Percentiles rank a stretch among this genome's conserved stretches.
Evolutionary conservation across 2,888 invertebrate genomes (phyloP).

Genomic region (Galerucella pusilla): DNA sequence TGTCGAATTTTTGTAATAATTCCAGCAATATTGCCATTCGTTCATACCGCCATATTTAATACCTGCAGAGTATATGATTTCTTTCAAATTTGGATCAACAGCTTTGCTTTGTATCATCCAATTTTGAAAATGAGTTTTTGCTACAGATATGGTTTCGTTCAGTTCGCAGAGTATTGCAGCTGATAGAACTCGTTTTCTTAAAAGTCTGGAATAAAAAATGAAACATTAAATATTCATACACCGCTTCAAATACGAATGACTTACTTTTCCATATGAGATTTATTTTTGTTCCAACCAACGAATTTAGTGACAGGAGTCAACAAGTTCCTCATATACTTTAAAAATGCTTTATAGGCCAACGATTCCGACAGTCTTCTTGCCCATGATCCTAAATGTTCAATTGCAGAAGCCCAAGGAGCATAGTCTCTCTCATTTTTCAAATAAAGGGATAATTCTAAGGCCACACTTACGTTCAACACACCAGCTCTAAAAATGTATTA

Average conservation of each 20-base stretch:
- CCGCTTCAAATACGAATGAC: constrained; percentile 32
- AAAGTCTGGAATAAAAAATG: constrained; percentile 68
- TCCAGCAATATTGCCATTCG: constrained; percentile 85
- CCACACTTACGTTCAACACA: constrained; percentile 72
- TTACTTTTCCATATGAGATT: constrained; percentile 74
- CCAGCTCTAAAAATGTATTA: constrained; percentile 68
- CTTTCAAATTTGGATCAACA: constrained; percentile 80
- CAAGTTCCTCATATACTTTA: constrained; percentile 71
- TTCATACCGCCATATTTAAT: constrained; percentile 76
- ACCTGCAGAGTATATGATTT: constrained; percentile 74
- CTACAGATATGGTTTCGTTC: constrained; percentile 75
- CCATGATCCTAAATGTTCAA: constrained; percentile 80
- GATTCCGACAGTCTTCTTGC: constrained; percentile 77
- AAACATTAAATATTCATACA: neutral
- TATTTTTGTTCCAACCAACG: constrained; percentile 74
- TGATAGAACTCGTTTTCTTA: constrained; percentile 77
- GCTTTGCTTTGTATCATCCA: constrained; percentile 77
- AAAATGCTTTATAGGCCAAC: constrained; percentile 75
- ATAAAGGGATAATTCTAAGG: constrained; percentile 75
- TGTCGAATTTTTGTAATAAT: constrained; percentile 73
- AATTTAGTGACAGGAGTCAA: constrained; percentile 70
- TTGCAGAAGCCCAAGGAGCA: constrained; percentile 86
- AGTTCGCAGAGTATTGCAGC: constrained; percentile 80
- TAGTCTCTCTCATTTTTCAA: constrained; percentile 78
- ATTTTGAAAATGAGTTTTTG: constrained; percentile 74